These are phyloP conservation scores for Frankliniella fusca DNA, from an alignment of 2,888 invertebrate species.

Conservation along the genomic window DNA sequence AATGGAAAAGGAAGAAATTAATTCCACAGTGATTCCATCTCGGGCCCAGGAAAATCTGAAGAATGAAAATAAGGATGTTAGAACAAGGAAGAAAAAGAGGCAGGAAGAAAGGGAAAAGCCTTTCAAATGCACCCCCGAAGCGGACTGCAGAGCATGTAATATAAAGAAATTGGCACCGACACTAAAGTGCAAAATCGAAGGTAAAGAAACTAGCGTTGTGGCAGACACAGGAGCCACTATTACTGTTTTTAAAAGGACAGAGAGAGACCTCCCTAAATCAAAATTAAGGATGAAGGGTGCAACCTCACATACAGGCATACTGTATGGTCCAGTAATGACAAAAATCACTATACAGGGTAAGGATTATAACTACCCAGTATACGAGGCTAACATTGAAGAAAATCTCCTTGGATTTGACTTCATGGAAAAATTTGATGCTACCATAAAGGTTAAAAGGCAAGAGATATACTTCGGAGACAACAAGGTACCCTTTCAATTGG, in stretches of 20 bases:
- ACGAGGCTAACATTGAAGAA: too few relatives aligned
- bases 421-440: background rate
- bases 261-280: background rate
- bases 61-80: too few relatives aligned
- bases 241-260: background rate
- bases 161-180: too few relatives aligned
- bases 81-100: too few relatives aligned
- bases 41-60: background rate
- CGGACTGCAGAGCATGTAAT: too few relatives aligned
- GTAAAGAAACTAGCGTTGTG: background rate
- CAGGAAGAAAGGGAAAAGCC: too few relatives aligned
- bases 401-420: too few relatives aligned
- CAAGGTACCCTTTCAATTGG: background rate
- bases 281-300: background rate
- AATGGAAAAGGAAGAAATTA: too few relatives aligned
- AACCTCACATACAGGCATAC: background rate
- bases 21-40: background rate
- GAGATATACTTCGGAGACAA: background rate
- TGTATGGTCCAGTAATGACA: background rate
- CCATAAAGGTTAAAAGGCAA: background rate
- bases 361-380: background rate
- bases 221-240: background rate
- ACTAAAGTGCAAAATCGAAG: background rate
- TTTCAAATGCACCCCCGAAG: too few relatives aligned
- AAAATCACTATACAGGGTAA: background rate